These are phyloP conservation scores for Tetragonisca angustula DNA, from an alignment of 2,888 invertebrate species.

Conservation along the genomic window DNA sequence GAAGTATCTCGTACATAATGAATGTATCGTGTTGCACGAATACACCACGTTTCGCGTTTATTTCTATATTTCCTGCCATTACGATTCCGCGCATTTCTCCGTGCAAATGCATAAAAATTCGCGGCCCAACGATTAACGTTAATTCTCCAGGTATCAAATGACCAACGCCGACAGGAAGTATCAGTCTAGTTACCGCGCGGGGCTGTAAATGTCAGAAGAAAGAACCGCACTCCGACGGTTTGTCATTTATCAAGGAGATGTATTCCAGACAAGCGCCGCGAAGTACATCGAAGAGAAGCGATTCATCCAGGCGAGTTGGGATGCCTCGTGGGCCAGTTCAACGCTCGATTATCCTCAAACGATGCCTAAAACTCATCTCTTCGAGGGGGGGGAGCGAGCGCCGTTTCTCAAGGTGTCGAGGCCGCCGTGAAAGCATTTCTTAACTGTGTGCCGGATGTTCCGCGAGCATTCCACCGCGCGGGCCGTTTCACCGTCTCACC, in stretches of 20 bases:
- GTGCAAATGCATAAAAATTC: too few relatives aligned
- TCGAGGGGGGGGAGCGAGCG: constrained; percentile 7
- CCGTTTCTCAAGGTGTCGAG: constrained; percentile 44
- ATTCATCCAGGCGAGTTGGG: constrained; percentile 24
- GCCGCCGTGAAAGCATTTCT: constrained; percentile 46
- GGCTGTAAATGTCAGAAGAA: neutral
- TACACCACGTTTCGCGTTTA: too few relatives aligned
- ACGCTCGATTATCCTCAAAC: constrained; percentile 45
- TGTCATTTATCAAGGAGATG: neutral
- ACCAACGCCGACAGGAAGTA: neutral
- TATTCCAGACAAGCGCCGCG: neutral
- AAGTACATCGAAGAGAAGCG: neutral
- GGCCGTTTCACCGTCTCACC: constrained; percentile 10
- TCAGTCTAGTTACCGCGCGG: neutral
- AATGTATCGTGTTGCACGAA: too few relatives aligned
- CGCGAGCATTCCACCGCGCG: constrained; percentile 50
- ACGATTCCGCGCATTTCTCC: too few relatives aligned
- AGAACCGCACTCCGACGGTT: neutral
- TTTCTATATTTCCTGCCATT: too few relatives aligned
- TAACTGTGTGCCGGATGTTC: constrained; percentile 51
- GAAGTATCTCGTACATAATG: too few relatives aligned
- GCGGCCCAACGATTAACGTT: neutral
- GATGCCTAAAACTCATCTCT: constrained; percentile 47
- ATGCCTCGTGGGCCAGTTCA: constrained; percentile 1
- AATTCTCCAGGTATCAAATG: neutral